Base-by-base conservation (phyloP, 1,140 invertebrate genomes). In the Platyscapa corneri region DNA sequence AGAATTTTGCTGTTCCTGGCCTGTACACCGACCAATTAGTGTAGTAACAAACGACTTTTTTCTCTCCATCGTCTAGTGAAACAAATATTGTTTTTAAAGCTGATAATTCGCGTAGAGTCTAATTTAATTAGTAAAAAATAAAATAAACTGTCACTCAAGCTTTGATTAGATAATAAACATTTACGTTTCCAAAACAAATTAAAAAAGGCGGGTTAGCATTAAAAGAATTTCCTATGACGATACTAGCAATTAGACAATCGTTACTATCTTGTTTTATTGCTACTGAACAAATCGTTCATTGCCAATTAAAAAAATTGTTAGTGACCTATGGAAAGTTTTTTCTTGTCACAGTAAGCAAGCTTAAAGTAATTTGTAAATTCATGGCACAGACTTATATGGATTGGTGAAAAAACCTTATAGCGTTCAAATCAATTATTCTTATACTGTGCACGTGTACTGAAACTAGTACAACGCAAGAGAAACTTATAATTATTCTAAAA, bases 11-110 rank as follows among this genome's bases (percentile, higher is more conserved):
- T 5, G 96, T 96, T 49, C 97, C 97, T 6, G 97, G 96, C 85
- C 97, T 94, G 90, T 98, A 98, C 7, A 98, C 96, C 85, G 97
- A 97, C 97, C 97, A 98, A 92, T 98, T 98, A n/a, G 97, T 98
- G 93, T 98, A 98, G 91, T 98, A 98, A 90, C 97, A 98, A 49
- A 98, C 97, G 81, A 98, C 95, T 83, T 96, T 95, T 67, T 96
- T 95, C 88, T 96, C 95, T 76, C 93, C 93, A 34, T 90, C 88
- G 82, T 91, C 94, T 94, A 88, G 10, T 37, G 0, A 49, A 80
- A 39, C 8, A 39, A 72, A 37, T 37, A 6, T 39, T 30, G 20
- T 60, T 60, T 27, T 60, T 6, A 60, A 60, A 23, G 5, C 10
- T 60, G 3, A 27, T 7, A 46, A 46, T 60, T 53, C 49, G 16